phyloP scores from a whole-genome alignment of 2,113 vertebrate genomes.

The Mirza zaza region DNA sequence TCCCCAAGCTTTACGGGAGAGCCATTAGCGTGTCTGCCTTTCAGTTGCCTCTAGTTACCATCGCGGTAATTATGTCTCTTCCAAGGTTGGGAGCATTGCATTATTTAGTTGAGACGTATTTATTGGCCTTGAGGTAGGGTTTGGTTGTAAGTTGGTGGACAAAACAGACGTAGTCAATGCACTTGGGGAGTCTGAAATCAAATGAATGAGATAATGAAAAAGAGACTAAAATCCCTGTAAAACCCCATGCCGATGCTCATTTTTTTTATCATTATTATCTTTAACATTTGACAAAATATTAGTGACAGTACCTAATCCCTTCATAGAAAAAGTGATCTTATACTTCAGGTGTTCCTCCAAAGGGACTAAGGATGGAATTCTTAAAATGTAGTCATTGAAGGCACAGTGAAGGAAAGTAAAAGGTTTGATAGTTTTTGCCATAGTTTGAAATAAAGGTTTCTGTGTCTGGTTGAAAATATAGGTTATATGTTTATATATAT shows the following conservation, averaged over 20 bases:
- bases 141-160: neutral
- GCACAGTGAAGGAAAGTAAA: neutral
- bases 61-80: neutral
- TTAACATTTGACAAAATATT: neutral
- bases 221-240: neutral
- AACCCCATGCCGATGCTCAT: neutral
- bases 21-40: neutral
- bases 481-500: neutral
- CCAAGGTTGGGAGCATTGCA: neutral
- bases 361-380: neutral
- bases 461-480: neutral
- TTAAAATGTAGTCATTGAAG: neutral
- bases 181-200: neutral
- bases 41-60: neutral
- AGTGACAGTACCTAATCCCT: neutral
- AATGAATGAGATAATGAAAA: neutral
- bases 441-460: neutral
- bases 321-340: neutral
- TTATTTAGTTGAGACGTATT: neutral
- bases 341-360: neutral
- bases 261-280: neutral
- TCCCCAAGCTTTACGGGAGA: neutral
- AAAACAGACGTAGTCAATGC: neutral
- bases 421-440: neutral
- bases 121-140: neutral